Evolutionary conservation across 2,888 invertebrate species (phyloP), one percentile per base, ranked within the genome.

Genomic region (Elysia crispata): DNA sequence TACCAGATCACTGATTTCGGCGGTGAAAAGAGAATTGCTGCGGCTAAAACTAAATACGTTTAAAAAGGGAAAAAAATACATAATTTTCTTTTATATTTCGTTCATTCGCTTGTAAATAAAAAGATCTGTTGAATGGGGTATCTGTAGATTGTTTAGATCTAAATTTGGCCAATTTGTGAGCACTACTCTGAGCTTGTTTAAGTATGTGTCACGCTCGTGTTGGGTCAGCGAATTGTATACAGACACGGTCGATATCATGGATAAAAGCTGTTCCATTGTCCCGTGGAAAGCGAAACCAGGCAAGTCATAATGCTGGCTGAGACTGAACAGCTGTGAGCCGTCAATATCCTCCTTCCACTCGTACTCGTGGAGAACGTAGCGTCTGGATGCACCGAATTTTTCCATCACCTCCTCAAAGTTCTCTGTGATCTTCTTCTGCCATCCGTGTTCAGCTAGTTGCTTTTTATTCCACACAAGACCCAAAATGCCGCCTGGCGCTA

Each of bases 401-500:
- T 25, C n/a, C 20, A 64, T 28, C 11, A 76, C 60, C 62, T 80
- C 54, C 8, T 20, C 57, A 8, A 41, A 11, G 25, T 80, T 76
- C 25, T 80, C 62, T 15, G 60, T 64, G 28, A 76, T 41, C 8
- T 23, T 20, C 25, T 30, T 8, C 69, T 70, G 33, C 76, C 76
- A 80, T n/a, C 41, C 76, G 1, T 62, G 25, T 8, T 76, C 64
- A 62, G 50, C 76, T 1, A 57, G n/a, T 0, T 60, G 23, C 31
- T 49, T 64, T 15, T 23, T 25, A 28, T 80, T 80, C 76, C 70
- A 76, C 20, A 80, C 28, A 6, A 76, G 28, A 13, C 76, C 62
- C 18, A 82, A 67, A 30, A 67, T 76, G 11, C 87, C 87, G 15
- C 83, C 81, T 25, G 87, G 86, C 1, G 83, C 82, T 0, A 88